Evolutionary conservation across 2,113 vertebrate genomes (phyloP).

Genomic region (Vulpes lagopus): DNA sequence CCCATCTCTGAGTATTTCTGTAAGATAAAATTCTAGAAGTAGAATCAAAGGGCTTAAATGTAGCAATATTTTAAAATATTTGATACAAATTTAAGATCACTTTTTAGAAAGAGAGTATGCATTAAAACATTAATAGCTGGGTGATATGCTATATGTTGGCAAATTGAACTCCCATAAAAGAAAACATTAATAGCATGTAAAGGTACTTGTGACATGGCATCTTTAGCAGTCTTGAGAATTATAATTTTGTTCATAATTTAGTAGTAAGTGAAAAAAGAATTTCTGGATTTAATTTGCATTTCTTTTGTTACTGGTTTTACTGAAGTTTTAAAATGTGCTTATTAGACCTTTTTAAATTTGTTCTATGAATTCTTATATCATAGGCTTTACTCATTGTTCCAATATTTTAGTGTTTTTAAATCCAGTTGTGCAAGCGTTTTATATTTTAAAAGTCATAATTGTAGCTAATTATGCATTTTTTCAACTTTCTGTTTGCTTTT

Average conservation of each 20-base stretch:
- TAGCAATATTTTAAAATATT: neutral
- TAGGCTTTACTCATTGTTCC: neutral
- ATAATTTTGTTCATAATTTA: neutral
- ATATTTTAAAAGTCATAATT: slow-evolving; percentile 19
- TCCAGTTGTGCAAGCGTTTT: neutral
- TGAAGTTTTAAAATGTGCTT: neutral
- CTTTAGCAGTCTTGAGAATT: neutral
- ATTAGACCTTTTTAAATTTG: neutral
- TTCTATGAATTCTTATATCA: neutral
- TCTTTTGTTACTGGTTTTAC: neutral
- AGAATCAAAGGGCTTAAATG: slow-evolving; percentile 6
- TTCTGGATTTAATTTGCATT: neutral
- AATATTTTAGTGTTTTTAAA: slow-evolving; percentile 11
- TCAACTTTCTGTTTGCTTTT: neutral
- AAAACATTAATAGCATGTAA: neutral
- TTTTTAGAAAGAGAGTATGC: neutral
- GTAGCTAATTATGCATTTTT: neutral
- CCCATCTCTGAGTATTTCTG: neutral
- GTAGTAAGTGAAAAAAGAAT: neutral
- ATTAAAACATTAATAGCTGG: neutral
- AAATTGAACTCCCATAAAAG: too few relatives aligned
- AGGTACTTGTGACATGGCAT: neutral
- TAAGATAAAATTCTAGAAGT: neutral
- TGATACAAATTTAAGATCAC: neutral
- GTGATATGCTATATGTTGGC: too few relatives aligned